Evolutionary conservation across 2,888 invertebrate genomes (phyloP).

Genomic region (Eupithecia abbreviata): DNA sequence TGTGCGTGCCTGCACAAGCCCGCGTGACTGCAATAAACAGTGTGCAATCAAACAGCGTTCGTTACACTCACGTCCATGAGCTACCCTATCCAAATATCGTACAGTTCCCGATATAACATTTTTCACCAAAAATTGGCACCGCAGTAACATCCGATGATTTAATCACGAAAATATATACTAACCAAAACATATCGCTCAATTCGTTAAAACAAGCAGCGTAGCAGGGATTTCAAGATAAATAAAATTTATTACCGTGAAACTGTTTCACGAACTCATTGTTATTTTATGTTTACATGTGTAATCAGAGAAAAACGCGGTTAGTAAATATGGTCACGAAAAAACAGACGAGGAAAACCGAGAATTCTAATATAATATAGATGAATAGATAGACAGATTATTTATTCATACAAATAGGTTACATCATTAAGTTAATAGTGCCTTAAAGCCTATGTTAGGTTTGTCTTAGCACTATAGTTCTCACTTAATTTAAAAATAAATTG

Average conservation of each 20-base stretch:
- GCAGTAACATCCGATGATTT: not conserved
- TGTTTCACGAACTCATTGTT: slow-evolving; percentile 2
- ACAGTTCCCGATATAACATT: not conserved
- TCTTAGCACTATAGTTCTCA: too few relatives aligned
- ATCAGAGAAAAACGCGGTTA: slow-evolving; percentile 3
- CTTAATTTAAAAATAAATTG: too few relatives aligned
- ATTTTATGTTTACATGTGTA: slow-evolving; percentile 5
- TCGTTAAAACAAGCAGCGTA: not conserved
- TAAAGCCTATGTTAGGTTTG: too few relatives aligned
- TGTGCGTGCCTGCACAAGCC: too few relatives aligned
- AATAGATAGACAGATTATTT: too few relatives aligned
- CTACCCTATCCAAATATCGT: too few relatives aligned
- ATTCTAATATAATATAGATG: not conserved
- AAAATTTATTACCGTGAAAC: slow-evolving; percentile 5
- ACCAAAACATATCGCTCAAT: not conserved
- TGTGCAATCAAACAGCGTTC: too few relatives aligned
- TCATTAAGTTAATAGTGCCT: too few relatives aligned
- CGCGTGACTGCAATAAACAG: too few relatives aligned
- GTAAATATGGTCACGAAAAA: slow-evolving; percentile 5
- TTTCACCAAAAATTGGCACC: not conserved
- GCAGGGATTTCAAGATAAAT: slow-evolving; percentile 1
- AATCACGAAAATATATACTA: not conserved
- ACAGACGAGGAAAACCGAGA: not conserved
- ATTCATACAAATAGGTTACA: too few relatives aligned
- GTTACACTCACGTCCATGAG: too few relatives aligned